phyloP scores from a whole-genome alignment of 2,113 vertebrate species.

The Cygnus buccinator region DNA sequence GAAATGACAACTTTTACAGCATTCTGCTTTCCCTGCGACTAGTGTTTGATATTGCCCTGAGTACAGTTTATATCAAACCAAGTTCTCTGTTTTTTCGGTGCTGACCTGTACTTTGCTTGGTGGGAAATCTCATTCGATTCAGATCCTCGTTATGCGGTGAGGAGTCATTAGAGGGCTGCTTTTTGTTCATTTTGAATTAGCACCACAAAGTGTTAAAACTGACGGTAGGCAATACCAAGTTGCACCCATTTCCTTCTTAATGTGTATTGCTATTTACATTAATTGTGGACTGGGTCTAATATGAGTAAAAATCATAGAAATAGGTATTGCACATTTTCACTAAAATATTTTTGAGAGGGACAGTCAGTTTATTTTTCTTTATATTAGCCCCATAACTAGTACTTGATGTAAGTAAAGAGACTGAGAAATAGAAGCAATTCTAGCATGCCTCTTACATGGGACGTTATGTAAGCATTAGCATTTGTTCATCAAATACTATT shows the following conservation, averaged over 20 bases:
- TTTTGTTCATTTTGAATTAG: slow-evolving; percentile 6
- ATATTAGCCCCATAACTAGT: background rate
- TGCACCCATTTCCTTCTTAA: background rate
- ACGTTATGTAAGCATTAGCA: slow-evolving; percentile 15
- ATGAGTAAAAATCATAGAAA: background rate
- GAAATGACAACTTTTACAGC: background rate
- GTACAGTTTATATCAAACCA: background rate
- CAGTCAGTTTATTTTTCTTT: background rate
- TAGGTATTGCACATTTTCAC: background rate
- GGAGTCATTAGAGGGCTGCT: background rate
- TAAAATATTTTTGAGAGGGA: background rate
- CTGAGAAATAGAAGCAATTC: background rate
- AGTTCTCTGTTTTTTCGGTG: background rate
- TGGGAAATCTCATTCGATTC: background rate
- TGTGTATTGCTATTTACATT: background rate
- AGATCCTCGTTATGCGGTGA: background rate
- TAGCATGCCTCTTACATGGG: background rate
- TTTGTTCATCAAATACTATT: slow-evolving; percentile 36
- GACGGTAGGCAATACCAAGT: background rate
- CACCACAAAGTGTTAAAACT: background rate
- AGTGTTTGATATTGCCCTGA: background rate
- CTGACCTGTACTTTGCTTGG: slow-evolving; percentile 2
- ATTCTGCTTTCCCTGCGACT: background rate
- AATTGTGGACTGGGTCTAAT: background rate
- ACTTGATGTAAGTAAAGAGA: background rate